Percentiles rank a stretch among this genome's conserved stretches.
These are phyloP conservation scores for Spheniscus mendiculus DNA, from an alignment of 2,113 vertebrate genomes.

Conservation along the genomic window DNA sequence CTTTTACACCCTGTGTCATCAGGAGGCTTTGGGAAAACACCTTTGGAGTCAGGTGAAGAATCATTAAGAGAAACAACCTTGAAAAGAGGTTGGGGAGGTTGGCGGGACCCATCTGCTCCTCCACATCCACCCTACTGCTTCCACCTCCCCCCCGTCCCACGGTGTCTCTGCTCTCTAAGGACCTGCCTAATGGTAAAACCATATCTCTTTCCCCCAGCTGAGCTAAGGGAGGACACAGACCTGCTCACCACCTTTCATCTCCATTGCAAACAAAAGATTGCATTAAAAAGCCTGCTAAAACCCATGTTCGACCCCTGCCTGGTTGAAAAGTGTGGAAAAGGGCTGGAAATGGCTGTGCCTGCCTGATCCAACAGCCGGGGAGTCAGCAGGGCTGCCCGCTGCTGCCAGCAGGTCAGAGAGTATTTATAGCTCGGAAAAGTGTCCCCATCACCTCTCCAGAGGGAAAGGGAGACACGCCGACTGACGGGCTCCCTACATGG, in stretches of 20 bases:
- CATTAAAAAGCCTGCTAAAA: neutral
- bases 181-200: neutral
- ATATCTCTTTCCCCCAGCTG: neutral
- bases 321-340: neutral
- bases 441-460: neutral
- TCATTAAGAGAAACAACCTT: neutral
- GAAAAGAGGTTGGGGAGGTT: neutral
- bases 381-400: neutral
- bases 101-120: neutral
- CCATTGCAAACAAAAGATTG: neutral
- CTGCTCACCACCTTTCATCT: neutral
- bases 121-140: neutral
- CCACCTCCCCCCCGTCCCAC: neutral
- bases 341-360: neutral
- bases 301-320: neutral
- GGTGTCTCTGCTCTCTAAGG: neutral
- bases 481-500: neutral
- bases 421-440: conserved; percentile 48
- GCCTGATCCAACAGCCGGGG: neutral
- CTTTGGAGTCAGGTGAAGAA: neutral
- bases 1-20: neutral
- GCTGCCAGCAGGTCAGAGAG: neutral
- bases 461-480: neutral
- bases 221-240: neutral
- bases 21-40: neutral